A percentile compares a stretch with the other conserved stretches of the same genome.
phyloP scores from a whole-genome alignment of 2,797 vertebrate genomes.

The Limosa lapponica region DNA sequence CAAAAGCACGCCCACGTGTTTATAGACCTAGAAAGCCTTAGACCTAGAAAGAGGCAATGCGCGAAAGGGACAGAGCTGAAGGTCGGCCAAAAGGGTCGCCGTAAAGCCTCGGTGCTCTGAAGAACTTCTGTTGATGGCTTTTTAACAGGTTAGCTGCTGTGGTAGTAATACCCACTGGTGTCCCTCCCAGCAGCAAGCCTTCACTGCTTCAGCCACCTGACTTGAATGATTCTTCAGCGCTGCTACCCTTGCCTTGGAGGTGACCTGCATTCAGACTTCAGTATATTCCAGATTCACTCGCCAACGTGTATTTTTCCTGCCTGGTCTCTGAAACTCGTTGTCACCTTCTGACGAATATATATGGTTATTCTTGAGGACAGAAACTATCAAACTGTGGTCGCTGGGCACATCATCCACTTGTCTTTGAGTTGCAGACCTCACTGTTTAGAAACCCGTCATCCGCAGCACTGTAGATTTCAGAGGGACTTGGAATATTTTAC shows the following conservation, averaged over 20 bases:
- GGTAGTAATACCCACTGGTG: not conserved
- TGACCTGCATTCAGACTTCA: not conserved
- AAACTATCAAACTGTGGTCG: not conserved
- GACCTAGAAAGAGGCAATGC: not conserved
- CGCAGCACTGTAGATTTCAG: not conserved
- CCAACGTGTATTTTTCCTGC: not conserved
- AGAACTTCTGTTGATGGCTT: not conserved
- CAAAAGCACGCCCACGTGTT: not conserved
- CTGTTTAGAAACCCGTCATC: not conserved
- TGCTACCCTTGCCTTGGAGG: not conserved
- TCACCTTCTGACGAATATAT: not conserved
- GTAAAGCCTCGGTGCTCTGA: not conserved
- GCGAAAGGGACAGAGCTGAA: not conserved
- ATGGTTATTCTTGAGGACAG: not conserved
- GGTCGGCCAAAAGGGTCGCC: not conserved
- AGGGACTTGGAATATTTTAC: not conserved
- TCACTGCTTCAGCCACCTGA: accelerated
- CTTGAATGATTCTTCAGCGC: not conserved
- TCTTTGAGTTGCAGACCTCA: not conserved
- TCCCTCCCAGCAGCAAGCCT: not conserved
- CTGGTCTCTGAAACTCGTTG: not conserved
- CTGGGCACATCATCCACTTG: not conserved
- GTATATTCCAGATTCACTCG: not conserved
- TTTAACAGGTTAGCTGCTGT: not conserved
- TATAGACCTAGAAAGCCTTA: slow-evolving; percentile 15